Conservation (phyloP, 2,888 invertebrate genomes). For the Hoplodrina blanda region DNA sequence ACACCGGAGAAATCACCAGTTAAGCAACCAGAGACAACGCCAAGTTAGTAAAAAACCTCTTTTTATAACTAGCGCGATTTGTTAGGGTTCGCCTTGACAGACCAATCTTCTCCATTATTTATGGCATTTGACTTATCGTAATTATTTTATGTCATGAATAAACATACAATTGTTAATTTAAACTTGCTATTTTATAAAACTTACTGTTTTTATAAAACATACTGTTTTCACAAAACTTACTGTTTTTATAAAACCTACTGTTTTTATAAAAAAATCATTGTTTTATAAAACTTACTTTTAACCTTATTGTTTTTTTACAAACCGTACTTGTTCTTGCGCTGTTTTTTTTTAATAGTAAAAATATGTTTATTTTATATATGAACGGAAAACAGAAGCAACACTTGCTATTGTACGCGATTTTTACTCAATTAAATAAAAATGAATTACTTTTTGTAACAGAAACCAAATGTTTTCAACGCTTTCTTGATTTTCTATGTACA, state of each 20-base stretch:
- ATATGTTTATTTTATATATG: background rate
- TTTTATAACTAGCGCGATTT: constrained; percentile 11
- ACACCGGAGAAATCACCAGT: constrained; percentile 83
- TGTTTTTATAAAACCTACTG: too few relatives aligned
- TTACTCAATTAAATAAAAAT: too few relatives aligned
- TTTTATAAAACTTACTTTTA: background rate
- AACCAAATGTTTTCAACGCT: too few relatives aligned
- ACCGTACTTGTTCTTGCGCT: too few relatives aligned
- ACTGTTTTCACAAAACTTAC: background rate
- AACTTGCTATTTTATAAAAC: background rate
- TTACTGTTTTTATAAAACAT: background rate
- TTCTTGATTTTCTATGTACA: too few relatives aligned
- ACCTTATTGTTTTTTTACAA: too few relatives aligned
- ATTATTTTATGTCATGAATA: background rate
- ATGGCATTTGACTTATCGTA: constrained; percentile 9
- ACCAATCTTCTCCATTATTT: constrained; percentile 51
- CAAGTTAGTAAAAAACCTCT: constrained; percentile 65
- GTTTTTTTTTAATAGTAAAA: too few relatives aligned
- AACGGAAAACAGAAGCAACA: background rate
- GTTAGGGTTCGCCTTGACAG: constrained; percentile 18
- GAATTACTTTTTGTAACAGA: too few relatives aligned
- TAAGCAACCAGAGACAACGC: constrained; percentile 73
- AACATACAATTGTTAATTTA: background rate
- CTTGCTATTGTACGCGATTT: too few relatives aligned
- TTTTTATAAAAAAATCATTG: too few relatives aligned